These are phyloP conservation scores for Pica pica DNA, from an alignment of 2,113 vertebrate species.

Conservation along the genomic window DNA sequence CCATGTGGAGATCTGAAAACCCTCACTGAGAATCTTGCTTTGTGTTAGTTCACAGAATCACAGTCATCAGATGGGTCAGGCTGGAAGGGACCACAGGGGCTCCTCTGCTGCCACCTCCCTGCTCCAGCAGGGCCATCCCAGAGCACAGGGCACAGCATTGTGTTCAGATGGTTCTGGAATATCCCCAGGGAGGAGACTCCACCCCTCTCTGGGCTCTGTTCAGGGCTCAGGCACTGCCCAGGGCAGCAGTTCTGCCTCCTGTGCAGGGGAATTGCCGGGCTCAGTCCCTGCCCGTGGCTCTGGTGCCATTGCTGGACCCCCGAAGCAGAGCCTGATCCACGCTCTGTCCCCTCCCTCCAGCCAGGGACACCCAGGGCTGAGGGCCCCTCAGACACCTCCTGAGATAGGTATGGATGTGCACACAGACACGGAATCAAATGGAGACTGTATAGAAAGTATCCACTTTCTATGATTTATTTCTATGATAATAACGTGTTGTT, in stretches of 20 bases:
- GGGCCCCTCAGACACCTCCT: neutral
- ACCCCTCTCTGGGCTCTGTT: neutral
- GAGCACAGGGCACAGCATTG: neutral
- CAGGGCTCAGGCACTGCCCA: neutral
- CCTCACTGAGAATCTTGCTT: neutral
- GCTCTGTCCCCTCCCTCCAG: too few species aligned
- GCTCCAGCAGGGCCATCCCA: neutral
- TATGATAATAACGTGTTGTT: neutral
- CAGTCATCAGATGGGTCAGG: neutral
- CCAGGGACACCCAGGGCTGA: neutral
- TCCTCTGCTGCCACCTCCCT: neutral
- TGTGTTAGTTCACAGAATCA: neutral
- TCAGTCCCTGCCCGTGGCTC: rapidly evolving
- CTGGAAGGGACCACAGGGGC: neutral
- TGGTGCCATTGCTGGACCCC: neutral
- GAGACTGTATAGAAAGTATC: neutral
- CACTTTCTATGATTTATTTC: too few species aligned
- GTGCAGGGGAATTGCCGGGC: neutral
- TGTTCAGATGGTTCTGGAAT: neutral
- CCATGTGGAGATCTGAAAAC: neutral
- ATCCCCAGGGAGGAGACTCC: neutral
- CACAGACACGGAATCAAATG: neutral
- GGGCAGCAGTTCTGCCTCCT: neutral
- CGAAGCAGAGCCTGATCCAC: neutral
- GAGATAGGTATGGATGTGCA: too few species aligned